phyloP scores from a whole-genome alignment of 2,888 invertebrate genomes.

The Ypsolopha scabrella region DNA sequence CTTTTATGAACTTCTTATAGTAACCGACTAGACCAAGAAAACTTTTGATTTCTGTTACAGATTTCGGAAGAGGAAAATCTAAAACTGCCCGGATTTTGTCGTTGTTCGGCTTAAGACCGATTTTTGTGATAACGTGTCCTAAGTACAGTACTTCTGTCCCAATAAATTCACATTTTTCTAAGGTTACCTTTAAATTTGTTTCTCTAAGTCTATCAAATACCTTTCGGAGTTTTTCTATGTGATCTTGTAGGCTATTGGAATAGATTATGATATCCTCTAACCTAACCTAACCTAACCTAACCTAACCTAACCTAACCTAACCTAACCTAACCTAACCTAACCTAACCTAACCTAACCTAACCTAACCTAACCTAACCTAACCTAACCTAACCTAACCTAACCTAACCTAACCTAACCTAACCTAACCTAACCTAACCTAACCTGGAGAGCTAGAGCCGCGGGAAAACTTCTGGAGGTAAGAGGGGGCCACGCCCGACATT shows the following conservation, averaged over 20 bases:
- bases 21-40: slow-evolving; percentile 26
- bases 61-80: slow-evolving; percentile 10
- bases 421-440: too few relatives aligned
- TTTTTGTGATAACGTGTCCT: slow-evolving; percentile 13
- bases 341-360: too few relatives aligned
- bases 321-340: too few relatives aligned
- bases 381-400: too few relatives aligned
- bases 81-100: slow-evolving; percentile 7
- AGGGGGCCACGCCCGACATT: too few relatives aligned
- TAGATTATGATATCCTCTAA: slow-evolving; percentile 21
- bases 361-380: too few relatives aligned
- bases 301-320: too few relatives aligned
- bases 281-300: too few relatives aligned
- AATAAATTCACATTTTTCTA: slow-evolving; percentile 7
- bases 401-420: too few relatives aligned
- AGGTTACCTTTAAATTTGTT: slow-evolving; percentile 4
- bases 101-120: slow-evolving; percentile 10
- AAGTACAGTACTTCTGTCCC: slow-evolving; percentile 10
- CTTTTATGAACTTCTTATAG: slow-evolving; percentile 23
- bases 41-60: slow-evolving; percentile 10
- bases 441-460: too few relatives aligned
- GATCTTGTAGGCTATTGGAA: slow-evolving; percentile 10
- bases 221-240: slow-evolving; percentile 2
- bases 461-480: too few relatives aligned
- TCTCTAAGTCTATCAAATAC: slow-evolving; percentile 9